Conservation (phyloP, 2,888 invertebrate genomes). For the Hirudinaria manillensis region DNA sequence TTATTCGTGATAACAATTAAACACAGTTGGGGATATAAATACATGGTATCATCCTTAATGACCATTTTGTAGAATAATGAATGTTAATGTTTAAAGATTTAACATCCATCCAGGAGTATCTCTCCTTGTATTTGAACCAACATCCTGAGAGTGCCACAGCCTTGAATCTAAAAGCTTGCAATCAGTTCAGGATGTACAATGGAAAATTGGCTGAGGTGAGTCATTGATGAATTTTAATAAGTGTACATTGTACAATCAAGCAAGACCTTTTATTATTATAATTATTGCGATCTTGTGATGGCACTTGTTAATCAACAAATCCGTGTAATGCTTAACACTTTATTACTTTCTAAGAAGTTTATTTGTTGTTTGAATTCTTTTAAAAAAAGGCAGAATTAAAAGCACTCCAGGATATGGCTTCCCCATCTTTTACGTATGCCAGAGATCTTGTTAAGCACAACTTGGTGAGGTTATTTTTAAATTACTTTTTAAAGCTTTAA, state of each 20-base stretch:
- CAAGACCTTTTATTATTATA: no score
- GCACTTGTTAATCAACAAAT: not conserved
- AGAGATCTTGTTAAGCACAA: constrained; percentile 90
- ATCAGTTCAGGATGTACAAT: constrained; percentile 78
- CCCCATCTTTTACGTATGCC: constrained; percentile 67
- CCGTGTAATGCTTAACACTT: not conserved
- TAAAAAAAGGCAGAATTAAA: constrained; percentile 66
- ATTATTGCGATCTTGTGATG: not conserved
- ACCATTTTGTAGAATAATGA: no score
- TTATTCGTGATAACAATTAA: not conserved
- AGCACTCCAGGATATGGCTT: constrained; percentile 68
- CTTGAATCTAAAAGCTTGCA: constrained; percentile 82
- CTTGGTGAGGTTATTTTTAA: constrained; percentile 56
- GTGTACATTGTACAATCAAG: no score
- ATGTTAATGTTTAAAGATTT: no score
- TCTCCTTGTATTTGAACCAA: constrained; percentile 82
- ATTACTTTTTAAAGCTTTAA: no score
- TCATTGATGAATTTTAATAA: not conserved
- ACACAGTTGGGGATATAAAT: constrained; percentile 13
- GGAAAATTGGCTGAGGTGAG: constrained; percentile 79
- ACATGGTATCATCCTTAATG: no score
- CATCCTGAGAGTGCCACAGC: constrained; percentile 90
- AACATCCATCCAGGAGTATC: constrained; percentile 64
- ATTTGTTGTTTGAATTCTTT: not conserved
- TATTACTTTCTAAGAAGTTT: not conserved